Evolutionary conservation across 1,140 invertebrate genomes (phyloP).

Genomic region (Sitobion miscanthi): DNA sequence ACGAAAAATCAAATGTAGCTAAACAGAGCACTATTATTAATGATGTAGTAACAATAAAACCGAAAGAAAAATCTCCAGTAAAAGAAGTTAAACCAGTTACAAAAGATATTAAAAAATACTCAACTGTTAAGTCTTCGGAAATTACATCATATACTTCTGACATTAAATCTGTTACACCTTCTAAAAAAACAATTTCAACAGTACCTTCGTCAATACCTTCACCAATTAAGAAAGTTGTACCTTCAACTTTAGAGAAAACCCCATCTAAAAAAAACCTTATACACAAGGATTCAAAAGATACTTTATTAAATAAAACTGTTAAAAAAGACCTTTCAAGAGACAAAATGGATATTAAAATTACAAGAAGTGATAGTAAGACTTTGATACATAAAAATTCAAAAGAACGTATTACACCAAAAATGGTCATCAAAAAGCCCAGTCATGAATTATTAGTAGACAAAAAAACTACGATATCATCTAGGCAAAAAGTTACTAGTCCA

Average conservation of each 20-base stretch:
- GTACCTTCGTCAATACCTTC: constrained; percentile 11
- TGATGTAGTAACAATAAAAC: background rate
- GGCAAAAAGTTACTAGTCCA: background rate
- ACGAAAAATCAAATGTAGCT: constrained; percentile 26
- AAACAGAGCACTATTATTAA: background rate
- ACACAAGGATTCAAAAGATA: constrained; percentile 29
- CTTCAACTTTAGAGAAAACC: constrained; percentile 43
- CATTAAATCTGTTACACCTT: background rate
- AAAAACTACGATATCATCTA: constrained; percentile 26
- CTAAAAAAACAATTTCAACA: constrained; percentile 30
- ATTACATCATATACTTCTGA: background rate
- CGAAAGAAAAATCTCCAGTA: constrained; percentile 44
- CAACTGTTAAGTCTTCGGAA: background rate
- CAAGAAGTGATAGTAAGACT: constrained; percentile 4
- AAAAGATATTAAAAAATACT: background rate
- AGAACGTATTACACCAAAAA: constrained; percentile 29
- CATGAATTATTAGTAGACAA: constrained; percentile 21
- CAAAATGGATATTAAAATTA: constrained; percentile 46
- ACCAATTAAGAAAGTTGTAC: constrained; percentile 24
- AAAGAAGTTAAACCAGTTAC: background rate
- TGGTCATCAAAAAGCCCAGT: constrained; percentile 10
- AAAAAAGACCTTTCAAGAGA: constrained; percentile 49
- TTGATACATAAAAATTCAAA: constrained; percentile 39
- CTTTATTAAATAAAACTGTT: constrained; percentile 15
- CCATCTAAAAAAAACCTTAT: constrained; percentile 19